Percentiles rank a stretch among this genome's conserved stretches.
Conservation (phyloP, 2,888 invertebrate genomes). For the Calephelis perditalis region DNA sequence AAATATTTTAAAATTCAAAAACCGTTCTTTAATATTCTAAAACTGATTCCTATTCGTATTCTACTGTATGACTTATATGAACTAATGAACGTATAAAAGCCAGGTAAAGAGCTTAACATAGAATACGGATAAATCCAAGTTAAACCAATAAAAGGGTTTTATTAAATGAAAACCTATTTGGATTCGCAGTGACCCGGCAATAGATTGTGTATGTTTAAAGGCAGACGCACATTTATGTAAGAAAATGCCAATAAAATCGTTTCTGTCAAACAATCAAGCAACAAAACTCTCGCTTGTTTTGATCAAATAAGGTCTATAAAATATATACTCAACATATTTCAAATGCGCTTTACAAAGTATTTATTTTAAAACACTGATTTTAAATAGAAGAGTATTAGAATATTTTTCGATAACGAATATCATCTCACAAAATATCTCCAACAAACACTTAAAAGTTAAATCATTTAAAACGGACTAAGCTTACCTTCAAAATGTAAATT, state of each 20-base stretch:
- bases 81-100: constrained; percentile 28
- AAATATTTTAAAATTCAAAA: not conserved
- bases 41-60: constrained; percentile 18
- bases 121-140: constrained; percentile 55
- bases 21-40: not conserved
- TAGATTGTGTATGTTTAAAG: constrained; percentile 47
- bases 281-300: not conserved
- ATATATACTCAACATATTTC: no score
- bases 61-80: constrained; percentile 22
- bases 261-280: not conserved
- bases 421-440: no score
- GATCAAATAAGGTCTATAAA: no score
- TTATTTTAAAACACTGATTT: no score
- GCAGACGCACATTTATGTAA: constrained; percentile 35
- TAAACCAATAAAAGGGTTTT: constrained; percentile 75
- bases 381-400: no score
- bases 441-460: no score
- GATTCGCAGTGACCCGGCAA: constrained; percentile 51
- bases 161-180: constrained; percentile 72
- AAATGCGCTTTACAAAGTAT: no score
- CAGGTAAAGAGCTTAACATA: constrained; percentile 33
- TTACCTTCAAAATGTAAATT: not conserved
- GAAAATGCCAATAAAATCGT: constrained; percentile 27
- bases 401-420: no score
- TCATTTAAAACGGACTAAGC: no score